Base-by-base conservation (phyloP, 2,888 invertebrate species). In the Cremastinae sp. region DNA sequence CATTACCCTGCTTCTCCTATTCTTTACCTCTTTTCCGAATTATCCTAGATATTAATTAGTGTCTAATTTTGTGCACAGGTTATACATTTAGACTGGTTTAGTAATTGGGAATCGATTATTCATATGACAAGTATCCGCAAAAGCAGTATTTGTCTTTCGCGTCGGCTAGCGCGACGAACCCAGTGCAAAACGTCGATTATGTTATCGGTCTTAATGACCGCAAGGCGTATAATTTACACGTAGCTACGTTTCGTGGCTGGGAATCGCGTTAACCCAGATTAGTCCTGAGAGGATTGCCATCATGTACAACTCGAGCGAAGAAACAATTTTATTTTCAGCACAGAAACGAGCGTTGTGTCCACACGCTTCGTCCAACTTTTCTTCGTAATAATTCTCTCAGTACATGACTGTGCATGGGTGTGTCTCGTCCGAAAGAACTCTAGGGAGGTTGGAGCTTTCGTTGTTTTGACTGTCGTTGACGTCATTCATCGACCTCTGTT, bases 401-500 rank as follows among this genome's bases (percentile, higher is more conserved):
- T 2, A 10, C 16, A 49, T 18, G 49, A 10, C 20, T 41, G 43
- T 53, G n/a, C n/a, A n/a, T n/a, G 49, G 58, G 49, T 66, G 56
- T 59, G 58, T 16, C 59, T 10, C 16, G 2, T 3, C 28, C 28
- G 41, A 49, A 20, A 37, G 39, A 39, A 9, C 56, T 16, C 12
- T 28, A 28, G 28, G 28, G 14, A 49, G 47, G 41, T 41, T 65
- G 39, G 22, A 49, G 51, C 59, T 37, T 69, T 47, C 49, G 37
- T 49, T 8, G 39, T 22, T 55, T 35, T 35, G 49, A 58, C 58
- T 20, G 45, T 56, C 47, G 58, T 39, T 58, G 68, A 68, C 58
- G 58, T 68, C 58, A 58, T 68, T 53, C 45, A 47, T 20, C 4
- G 18, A 39, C 49, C 49, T 14, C 49, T 39, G 20, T 58, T 58